A percentile compares a stretch with the other conserved stretches of the same genome.
These are phyloP conservation scores for Tyria jacobaeae DNA, from an alignment of 2,888 invertebrate genomes.

Conservation along the genomic window DNA sequence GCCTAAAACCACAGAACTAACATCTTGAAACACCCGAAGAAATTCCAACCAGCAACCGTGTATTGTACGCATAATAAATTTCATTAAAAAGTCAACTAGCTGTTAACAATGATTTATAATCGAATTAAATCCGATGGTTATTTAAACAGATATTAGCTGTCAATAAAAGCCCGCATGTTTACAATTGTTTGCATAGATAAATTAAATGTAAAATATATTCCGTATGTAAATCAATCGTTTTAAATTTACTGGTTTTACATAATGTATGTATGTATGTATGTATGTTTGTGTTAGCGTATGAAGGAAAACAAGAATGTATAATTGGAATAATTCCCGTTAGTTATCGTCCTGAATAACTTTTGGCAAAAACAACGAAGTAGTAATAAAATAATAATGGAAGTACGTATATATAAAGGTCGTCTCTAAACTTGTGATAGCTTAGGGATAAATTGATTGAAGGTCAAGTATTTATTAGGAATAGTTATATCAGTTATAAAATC, in stretches of 20 bases:
- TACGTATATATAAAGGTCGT: no score
- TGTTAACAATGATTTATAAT: conserved; percentile 75
- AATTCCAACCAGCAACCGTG: conserved; percentile 58
- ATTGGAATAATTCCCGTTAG: conserved; percentile 5
- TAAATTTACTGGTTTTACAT: conserved; percentile 26
- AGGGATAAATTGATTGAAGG: background rate
- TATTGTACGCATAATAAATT: conserved; percentile 76
- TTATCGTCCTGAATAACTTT: background rate
- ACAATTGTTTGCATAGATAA: conserved; percentile 46
- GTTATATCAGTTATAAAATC: no score
- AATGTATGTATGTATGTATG: no score
- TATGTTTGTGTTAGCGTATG: conserved; percentile 16
- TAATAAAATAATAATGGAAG: background rate
- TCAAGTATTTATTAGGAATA: background rate
- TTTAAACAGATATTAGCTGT: conserved; percentile 74
- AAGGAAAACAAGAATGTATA: conserved; percentile 17
- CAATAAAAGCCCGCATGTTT: conserved; percentile 77
- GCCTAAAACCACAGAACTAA: conserved; percentile 41
- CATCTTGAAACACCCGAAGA: conserved; percentile 50
- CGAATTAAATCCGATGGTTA: conserved; percentile 67
- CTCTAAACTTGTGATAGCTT: no score
- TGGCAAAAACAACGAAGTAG: background rate
- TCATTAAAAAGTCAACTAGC: conserved; percentile 63
- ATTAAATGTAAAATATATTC: conserved; percentile 45
- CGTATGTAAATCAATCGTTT: conserved; percentile 48